Conservation (phyloP, 2,797 vertebrate genomes). For the Eulemur albifrons region DNA sequence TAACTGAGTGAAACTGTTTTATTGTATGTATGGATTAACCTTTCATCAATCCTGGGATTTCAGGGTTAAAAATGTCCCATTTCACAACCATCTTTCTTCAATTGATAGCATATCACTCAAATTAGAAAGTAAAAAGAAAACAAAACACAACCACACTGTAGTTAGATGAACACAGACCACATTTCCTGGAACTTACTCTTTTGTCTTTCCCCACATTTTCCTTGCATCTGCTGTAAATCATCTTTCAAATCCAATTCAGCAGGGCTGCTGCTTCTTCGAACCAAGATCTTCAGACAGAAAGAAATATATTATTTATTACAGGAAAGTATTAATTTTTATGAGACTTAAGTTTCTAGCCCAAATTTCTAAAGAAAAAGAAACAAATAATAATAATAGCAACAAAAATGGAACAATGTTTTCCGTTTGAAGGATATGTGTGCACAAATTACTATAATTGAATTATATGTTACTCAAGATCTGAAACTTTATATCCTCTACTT, state of each 20-base stretch:
- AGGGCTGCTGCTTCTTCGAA: slow-evolving; percentile 90
- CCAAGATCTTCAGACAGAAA: slow-evolving; percentile 85
- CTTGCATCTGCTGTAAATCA: slow-evolving; percentile 82
- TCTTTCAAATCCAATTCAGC: slow-evolving; percentile 89
- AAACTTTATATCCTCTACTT: slow-evolving; percentile 43
- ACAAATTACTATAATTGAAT: slow-evolving; percentile 25
- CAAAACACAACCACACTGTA: neutral
- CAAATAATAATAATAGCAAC: slow-evolving; percentile 38
- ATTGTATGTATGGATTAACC: neutral
- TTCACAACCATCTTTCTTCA: neutral
- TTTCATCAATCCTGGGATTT: neutral
- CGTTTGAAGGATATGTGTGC: neutral
- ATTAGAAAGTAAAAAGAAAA: slow-evolving; percentile 15
- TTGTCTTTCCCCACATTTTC: slow-evolving; percentile 86
- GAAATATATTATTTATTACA: slow-evolving; percentile 9
- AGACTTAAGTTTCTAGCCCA: slow-evolving; percentile 15
- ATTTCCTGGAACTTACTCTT: slow-evolving; percentile 88
- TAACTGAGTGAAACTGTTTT: neutral
- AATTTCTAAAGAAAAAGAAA: slow-evolving; percentile 53
- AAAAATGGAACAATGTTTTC: slow-evolving; percentile 27
- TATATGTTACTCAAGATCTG: slow-evolving; percentile 26
- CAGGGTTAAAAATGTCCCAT: neutral
- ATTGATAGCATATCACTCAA: neutral
- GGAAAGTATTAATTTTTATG: slow-evolving; percentile 26
- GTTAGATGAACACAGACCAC: neutral